Evolutionary conservation across 2,797 vertebrate genomes (phyloP).

Genomic region (Leptodactylus fallax): DNA sequence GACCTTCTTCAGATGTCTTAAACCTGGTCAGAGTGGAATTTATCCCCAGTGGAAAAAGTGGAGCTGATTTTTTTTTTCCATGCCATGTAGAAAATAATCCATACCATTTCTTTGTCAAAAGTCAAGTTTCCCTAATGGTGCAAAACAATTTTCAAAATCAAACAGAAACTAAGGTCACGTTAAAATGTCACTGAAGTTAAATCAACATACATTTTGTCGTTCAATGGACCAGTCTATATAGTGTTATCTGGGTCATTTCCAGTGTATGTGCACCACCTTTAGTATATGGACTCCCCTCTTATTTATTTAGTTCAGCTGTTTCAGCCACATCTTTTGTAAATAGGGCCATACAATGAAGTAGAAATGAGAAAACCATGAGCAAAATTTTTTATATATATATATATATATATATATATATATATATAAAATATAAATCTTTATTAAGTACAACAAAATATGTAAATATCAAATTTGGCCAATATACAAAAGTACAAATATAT

Average conservation of each 20-base stretch:
- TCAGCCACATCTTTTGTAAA: no score
- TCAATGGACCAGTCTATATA: not conserved
- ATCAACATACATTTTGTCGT: not conserved
- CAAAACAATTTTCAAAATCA: slow-evolving; percentile 2
- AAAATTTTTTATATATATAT: no score
- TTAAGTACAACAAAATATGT: no score
- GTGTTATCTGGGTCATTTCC: not conserved
- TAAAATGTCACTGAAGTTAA: not conserved
- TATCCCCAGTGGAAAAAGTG: slow-evolving; percentile 27
- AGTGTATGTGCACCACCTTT: no score
- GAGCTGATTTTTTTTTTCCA: slow-evolving; percentile 14
- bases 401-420: no score
- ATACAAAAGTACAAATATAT: no score
- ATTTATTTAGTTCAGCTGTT: no score
- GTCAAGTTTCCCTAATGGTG: not conserved
- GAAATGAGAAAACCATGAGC: no score
- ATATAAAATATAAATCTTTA: no score
- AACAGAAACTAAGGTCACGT: not conserved
- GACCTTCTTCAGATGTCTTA: slow-evolving; percentile 28
- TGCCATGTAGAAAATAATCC: not conserved
- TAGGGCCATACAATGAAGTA: no score
- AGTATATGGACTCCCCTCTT: no score
- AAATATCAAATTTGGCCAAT: no score
- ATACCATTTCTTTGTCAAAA: not conserved
- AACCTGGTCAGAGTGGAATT: slow-evolving; percentile 1